Conservation (phyloP, 2,888 invertebrate species). For the Myopa testacea region DNA sequence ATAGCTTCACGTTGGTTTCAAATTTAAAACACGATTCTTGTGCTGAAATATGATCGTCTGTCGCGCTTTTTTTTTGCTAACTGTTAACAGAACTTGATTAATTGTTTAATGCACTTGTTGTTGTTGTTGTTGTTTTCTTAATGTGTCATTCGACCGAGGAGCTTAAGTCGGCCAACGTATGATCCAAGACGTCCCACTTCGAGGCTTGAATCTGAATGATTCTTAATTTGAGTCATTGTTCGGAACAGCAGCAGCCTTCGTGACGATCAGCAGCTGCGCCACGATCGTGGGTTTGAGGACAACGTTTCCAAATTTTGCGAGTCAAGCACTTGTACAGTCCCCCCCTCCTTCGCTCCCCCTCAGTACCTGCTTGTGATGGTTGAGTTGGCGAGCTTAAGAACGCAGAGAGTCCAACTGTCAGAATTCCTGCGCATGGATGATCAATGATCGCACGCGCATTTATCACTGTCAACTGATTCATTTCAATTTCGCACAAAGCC, state of each 20-base stretch:
- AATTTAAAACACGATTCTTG: neutral
- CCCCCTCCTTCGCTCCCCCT: neutral
- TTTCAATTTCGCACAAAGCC: constrained; percentile 9
- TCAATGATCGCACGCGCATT: constrained; percentile 47
- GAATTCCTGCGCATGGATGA: constrained; percentile 20
- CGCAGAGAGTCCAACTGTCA: neutral
- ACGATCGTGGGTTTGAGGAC: neutral
- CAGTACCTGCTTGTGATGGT: neutral
- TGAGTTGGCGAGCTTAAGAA: neutral
- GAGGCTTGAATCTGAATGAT: constrained; percentile 12
- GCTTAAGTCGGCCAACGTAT: constrained; percentile 46
- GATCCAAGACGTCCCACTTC: constrained; percentile 24
- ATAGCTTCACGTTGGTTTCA: neutral
- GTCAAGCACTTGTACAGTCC: no score
- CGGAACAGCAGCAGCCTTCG: neutral
- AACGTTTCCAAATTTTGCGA: no score
- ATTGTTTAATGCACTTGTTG: constrained; percentile 4
- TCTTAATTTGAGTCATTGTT: constrained; percentile 24
- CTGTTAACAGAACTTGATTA: constrained; percentile 14
- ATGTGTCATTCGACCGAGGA: constrained; percentile 44
- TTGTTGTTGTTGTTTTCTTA: constrained; percentile 3
- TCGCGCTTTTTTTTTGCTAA: neutral
- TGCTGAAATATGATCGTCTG: neutral
- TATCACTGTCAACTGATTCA: constrained; percentile 57
- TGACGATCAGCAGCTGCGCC: neutral